Evolutionary conservation across 2,888 invertebrate genomes (phyloP), one percentile per base, ranked within the genome.

Genomic region (Ornithoptera priamus): DNA sequence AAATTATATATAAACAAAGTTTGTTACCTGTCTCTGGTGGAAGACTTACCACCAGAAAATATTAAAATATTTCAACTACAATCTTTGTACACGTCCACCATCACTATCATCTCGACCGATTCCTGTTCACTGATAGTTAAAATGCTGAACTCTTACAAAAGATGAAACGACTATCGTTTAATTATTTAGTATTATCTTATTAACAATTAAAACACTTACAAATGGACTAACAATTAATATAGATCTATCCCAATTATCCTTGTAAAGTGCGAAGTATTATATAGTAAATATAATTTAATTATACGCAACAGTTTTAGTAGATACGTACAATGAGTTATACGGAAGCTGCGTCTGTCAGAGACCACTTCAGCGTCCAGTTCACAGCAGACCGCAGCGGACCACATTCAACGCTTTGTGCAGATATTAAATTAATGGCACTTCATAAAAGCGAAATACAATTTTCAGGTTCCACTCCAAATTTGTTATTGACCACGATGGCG

Each of bases 241-340:
- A 30, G 24, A 30, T 30, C 24, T 4, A 2, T 10, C 8, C 8
- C 39, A 50, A 17, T 5, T 15, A 10, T 50, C 17, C 15, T 50
- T 12, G 17, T 50, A 50, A 17, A 50, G 50, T 50, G 5, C 18
- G 12, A 50, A 50, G 15, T 50, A 18, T 18, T 50, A 18, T 17
- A 50, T 18, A 18, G 17, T 50, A 50, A 50, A 50, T 50, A 15
- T 18, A 17, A 50, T 50, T 50, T 18, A 50, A 18, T 17, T 15
- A 50, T 50, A 18, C 57, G 57, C 57, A 20, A 57, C 8, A 57
- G 20, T 57, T 20, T 20, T 57, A 57, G 10, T 22, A 30, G 30
- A 30, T 30, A n/a, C 56, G 6, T 56, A n/a, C n/a, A 62, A 62
- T 62, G 42, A 68, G 63, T 68, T 68, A 68, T 63, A 57, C 53